These are phyloP conservation scores for Leptinotarsa haldemani DNA, from an alignment of 2,888 invertebrate species.

Conservation along the genomic window DNA sequence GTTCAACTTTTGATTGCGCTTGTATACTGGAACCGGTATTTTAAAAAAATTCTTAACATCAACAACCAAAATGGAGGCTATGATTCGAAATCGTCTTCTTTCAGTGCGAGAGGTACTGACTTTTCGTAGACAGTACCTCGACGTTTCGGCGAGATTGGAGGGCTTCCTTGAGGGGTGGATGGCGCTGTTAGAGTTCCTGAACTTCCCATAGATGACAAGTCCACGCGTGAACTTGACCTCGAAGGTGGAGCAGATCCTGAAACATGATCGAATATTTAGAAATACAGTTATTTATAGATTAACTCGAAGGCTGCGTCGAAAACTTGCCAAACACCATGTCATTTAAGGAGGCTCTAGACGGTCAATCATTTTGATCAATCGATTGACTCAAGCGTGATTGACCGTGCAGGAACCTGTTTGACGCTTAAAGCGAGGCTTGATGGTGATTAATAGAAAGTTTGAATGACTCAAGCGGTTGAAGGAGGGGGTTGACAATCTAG, in stretches of 20 bases:
- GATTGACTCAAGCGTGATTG: no score
- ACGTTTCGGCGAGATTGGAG: slow-evolving; percentile 77
- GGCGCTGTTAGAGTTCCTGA: slow-evolving; percentile 80
- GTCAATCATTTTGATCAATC: no score
- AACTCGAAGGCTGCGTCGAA: no score
- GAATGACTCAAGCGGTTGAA: no score
- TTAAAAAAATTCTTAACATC: neutral
- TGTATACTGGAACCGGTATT: neutral
- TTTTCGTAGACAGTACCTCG: slow-evolving; percentile 57
- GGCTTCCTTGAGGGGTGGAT: slow-evolving; percentile 78
- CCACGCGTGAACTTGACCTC: slow-evolving; percentile 78
- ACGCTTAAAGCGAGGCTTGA: no score
- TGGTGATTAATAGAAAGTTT: no score
- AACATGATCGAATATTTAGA: neutral
- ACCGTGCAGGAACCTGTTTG: no score
- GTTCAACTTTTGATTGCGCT: slow-evolving; percentile 1
- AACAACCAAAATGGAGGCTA: slow-evolving; percentile 42
- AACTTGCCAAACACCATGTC: no score
- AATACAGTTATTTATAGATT: no score
- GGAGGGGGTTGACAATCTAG: no score
- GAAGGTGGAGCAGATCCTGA: slow-evolving; percentile 79
- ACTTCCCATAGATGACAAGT: slow-evolving; percentile 73
- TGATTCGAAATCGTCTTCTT: slow-evolving; percentile 59
- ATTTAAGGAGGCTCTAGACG: no score
- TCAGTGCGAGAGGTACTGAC: slow-evolving; percentile 56